Conservation (phyloP, 2,888 invertebrate species). For the Trisateles emortualis region DNA sequence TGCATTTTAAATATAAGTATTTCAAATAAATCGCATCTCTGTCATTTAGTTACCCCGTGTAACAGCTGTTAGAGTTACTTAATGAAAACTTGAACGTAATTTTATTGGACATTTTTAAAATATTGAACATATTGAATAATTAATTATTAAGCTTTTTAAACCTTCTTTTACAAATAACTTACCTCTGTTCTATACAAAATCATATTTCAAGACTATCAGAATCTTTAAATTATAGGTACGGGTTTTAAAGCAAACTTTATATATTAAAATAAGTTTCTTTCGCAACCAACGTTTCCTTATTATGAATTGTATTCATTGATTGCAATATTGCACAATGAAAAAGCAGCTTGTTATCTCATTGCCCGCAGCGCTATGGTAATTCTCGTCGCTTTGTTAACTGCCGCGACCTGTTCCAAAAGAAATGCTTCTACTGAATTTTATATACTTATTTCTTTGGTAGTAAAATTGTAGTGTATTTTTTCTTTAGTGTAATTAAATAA, state of each 20-base stretch:
- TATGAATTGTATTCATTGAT: background rate
- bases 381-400: constrained; percentile 4
- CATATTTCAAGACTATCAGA: too few species aligned
- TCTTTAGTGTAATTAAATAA: background rate
- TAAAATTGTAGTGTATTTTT: background rate
- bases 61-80: too few species aligned
- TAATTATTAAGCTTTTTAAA: too few species aligned
- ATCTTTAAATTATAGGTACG: background rate
- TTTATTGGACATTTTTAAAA: too few species aligned
- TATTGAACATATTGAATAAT: too few species aligned
- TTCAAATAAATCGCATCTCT: too few species aligned
- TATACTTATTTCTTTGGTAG: background rate
- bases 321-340: constrained; percentile 21
- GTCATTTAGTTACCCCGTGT: too few species aligned
- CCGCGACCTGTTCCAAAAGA: background rate
- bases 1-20: too few species aligned
- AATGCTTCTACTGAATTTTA: background rate
- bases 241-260: background rate
- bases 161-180: too few species aligned
- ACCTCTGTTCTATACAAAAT: too few species aligned
- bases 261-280: background rate
- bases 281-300: background rate
- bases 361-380: constrained; percentile 35
- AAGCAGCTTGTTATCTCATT: constrained; percentile 20
- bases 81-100: too few species aligned